Evolutionary conservation across 2,113 vertebrate species (phyloP).

Genomic region (Rousettus leschenaultii): DNA sequence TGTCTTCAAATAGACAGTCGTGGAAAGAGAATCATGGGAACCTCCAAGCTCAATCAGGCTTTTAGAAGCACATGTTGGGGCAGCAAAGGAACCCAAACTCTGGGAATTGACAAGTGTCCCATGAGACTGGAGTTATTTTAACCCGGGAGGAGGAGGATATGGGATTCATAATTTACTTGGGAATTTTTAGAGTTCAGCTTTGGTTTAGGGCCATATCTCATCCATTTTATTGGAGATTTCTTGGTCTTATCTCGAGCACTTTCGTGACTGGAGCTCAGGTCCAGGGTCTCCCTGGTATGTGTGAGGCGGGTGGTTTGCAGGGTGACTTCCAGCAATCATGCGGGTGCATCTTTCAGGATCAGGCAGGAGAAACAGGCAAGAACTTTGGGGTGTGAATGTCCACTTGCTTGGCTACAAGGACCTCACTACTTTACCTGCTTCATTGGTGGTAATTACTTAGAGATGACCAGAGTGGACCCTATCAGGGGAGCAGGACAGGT

Average conservation of each 20-base stretch:
- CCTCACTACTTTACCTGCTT: not conserved
- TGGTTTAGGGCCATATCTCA: not conserved
- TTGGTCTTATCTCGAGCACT: not conserved
- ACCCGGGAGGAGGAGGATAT: not conserved
- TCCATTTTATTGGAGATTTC: not conserved
- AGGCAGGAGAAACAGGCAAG: not conserved
- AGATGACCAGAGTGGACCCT: not conserved
- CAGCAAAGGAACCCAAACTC: not conserved
- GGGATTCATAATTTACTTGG: not conserved
- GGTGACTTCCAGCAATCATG: not conserved
- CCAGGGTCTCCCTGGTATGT: not conserved
- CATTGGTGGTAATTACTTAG: not conserved
- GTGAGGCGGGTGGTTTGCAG: not conserved
- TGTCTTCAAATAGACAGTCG: not conserved
- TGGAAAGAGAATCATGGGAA: not conserved
- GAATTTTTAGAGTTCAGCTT: not conserved
- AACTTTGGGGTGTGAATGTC: not conserved
- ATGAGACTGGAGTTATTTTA: not conserved
- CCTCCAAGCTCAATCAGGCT: not conserved
- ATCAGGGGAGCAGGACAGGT: not conserved
- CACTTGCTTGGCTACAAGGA: not conserved
- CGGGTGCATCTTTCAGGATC: not conserved
- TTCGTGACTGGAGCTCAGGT: not conserved
- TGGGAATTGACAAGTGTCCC: not conserved
- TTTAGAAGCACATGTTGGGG: not conserved